Evolutionary conservation across 2,113 vertebrate genomes (phyloP), one percentile per base, ranked within the genome.

Genomic region (Tragelaphus scriptus): DNA sequence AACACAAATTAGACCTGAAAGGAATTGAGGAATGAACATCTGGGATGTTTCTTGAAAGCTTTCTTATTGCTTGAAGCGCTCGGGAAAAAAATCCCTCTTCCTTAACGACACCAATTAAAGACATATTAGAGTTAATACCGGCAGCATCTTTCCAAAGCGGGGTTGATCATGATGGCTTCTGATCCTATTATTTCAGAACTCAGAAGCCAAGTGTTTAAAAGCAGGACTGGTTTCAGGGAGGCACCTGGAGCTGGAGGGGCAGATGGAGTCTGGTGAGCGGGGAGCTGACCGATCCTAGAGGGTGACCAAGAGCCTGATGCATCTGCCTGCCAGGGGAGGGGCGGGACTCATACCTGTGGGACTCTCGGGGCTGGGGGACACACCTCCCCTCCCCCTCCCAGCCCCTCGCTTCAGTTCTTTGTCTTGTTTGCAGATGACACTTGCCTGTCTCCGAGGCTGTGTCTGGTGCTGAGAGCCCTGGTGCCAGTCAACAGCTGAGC

Each of bases 1-100:
- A 98, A 93, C 79, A 97, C 88, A 97, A 97, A 97, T 97, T 87
- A 94, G 94, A 71, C 93, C 90, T 91, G 97, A 98, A 97, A 98
- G 94, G 88, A 95, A 96, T 94, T 80, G 84, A 98, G 91, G 94
- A 98, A 87, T 61, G 87, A 28, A 65, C 68, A 91, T 94, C 59
- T 36, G 90, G 97, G 47, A 90, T 98, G 87, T 96, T 96, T 97
- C 28, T 58, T 97, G 88, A 87, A 97, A 96, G 51, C 86, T 97
- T 65, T 97, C 97, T 97, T 97, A 58, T 88, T 97, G 96, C 86
- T 56, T 80, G 58, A 98, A 59, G 91, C 8, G 56, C 47, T 71
- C n/a, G 97, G 88, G 84, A 96, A 82, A 79, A 95, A 96, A 86
- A 30, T 12, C 59, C 75, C 89, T 85, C 53, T 96, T 92, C 55